These are phyloP conservation scores for Caenorhabditis imperialis DNA, from an alignment of 2,888 invertebrate species.

Conservation along the genomic window DNA sequence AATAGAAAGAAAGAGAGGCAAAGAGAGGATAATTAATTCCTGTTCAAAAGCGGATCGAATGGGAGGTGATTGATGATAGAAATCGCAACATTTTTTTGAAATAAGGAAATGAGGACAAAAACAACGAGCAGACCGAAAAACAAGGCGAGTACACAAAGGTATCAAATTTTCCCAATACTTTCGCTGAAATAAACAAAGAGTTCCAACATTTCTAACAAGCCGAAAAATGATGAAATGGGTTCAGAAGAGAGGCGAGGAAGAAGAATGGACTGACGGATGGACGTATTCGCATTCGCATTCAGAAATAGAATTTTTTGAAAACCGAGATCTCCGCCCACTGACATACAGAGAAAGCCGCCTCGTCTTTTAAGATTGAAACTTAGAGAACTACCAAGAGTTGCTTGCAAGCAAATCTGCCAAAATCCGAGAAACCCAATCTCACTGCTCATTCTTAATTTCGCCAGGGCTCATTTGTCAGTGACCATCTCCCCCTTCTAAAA, in stretches of 20 bases:
- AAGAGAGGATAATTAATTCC: slow-evolving; percentile 34
- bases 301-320: slow-evolving; percentile 39
- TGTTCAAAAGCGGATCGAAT: slow-evolving; percentile 39
- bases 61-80: slow-evolving; percentile 38
- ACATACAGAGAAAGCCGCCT: no score
- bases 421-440: no score
- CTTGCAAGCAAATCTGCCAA: slow-evolving; percentile 22
- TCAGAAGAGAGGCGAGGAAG: no score
- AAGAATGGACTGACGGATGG: no score
- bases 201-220: no score
- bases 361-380: slow-evolving; percentile 13
- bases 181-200: no score
- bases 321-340: slow-evolving; percentile 30
- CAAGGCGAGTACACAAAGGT: slow-evolving; percentile 8
- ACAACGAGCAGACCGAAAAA: neutral
- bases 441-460: no score
- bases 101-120: slow-evolving; percentile 5
- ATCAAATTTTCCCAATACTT: slow-evolving; percentile 21
- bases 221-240: slow-evolving; percentile 24
- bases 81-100: slow-evolving; percentile 32
- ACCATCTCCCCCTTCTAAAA: no score
- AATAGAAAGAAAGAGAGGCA: neutral
- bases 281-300: no score
- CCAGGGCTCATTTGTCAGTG: no score
- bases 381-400: slow-evolving; percentile 10